A percentile compares a stretch with the other conserved stretches of the same genome.
Conservation (phyloP, 2,888 invertebrate species). For the Pandemis heparana region DNA sequence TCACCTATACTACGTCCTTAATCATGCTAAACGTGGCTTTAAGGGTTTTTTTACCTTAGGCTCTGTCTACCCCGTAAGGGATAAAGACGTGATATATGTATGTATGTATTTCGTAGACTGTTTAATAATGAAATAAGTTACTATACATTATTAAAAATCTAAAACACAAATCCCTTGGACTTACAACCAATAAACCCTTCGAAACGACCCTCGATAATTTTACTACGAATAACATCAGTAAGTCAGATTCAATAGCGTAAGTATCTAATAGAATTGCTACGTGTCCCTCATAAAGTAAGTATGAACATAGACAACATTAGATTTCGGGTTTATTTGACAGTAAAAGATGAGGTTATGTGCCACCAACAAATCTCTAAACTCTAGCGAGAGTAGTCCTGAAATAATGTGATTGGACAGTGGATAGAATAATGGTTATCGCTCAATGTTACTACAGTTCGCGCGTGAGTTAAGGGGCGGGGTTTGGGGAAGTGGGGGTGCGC, state of each 20-base stretch:
- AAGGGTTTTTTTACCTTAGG: no score
- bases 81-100: no score
- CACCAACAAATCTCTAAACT: conserved; percentile 20
- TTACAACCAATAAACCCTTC: not conserved
- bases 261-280: conserved; percentile 36
- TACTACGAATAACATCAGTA: conserved; percentile 34
- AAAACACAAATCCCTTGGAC: not conserved
- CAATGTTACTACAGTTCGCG: not conserved
- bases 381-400: conserved; percentile 16
- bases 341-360: conserved; percentile 37
- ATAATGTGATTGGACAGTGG: conserved; percentile 6
- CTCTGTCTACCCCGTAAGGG: no score
- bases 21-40: no score
- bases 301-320: conserved; percentile 37
- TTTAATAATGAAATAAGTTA: no score
- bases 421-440: not conserved
- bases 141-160: not conserved
- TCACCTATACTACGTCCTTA: no score
- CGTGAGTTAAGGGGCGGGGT: no score
- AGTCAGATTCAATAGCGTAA: conserved; percentile 20
- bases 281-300: conserved; percentile 35
- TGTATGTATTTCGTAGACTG: no score
- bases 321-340: conserved; percentile 39
- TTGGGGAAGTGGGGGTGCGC: no score
- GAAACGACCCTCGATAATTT: conserved; percentile 19